Conservation (phyloP, 30 jellyfish, hydroid and myxozoan species). For the Mastigias papua region DNA sequence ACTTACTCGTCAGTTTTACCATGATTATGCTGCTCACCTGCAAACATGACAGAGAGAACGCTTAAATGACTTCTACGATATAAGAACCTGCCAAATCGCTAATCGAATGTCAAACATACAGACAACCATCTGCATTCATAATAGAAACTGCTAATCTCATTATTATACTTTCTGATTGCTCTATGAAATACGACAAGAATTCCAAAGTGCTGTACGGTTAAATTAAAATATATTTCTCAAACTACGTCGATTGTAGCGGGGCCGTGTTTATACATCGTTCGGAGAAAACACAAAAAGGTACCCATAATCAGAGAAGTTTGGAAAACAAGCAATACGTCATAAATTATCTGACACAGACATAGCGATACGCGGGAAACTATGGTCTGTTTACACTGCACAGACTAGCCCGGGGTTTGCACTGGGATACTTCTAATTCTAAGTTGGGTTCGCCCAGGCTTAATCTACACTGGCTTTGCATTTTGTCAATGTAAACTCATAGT, state of each 20-base stretch:
- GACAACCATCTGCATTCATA: conserved; percentile 22
- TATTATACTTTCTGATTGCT: conserved; percentile 9
- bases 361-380: too few species aligned
- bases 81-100: neutral
- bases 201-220: neutral
- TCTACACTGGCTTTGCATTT: too few species aligned
- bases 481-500: too few species aligned
- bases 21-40: conserved; percentile 14
- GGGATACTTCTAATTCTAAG: too few species aligned
- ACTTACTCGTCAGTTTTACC: conserved; percentile 38
- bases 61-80: neutral
- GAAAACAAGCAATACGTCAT: neutral
- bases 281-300: neutral
- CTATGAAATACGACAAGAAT: conserved; percentile 9
- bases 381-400: too few species aligned
- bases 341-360: neutral
- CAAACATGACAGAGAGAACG: conserved; percentile 15
- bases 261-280: neutral
- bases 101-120: conserved; percentile 8
- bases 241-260: neutral
- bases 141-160: conserved; percentile 17
- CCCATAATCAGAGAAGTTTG: neutral
- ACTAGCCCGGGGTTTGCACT: too few species aligned
- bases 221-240: neutral
- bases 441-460: too few species aligned